Percentiles rank a stretch among this genome's conserved stretches.
phyloP scores from a whole-genome alignment of 1,140 invertebrate species.

The Ptiloglossa arizonensis region DNA sequence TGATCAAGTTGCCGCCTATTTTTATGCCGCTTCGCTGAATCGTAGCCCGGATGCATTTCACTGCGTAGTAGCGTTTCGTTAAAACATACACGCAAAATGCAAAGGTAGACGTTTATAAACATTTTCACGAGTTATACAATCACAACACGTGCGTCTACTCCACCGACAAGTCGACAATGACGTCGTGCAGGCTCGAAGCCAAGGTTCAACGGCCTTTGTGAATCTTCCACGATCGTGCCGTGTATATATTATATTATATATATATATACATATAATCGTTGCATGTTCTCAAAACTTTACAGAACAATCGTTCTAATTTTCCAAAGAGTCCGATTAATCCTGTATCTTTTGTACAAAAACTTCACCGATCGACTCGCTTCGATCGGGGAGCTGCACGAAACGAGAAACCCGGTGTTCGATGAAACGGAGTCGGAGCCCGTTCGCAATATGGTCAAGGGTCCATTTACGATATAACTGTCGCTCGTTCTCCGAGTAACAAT shows the following conservation, averaged over 20 bases:
- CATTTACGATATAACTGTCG: too few species aligned
- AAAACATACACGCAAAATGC: slow-evolving; percentile 12
- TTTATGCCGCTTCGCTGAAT: not conserved
- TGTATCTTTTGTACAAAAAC: slow-evolving; percentile 32
- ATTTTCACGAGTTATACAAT: slow-evolving; percentile 42
- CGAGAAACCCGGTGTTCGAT: not conserved
- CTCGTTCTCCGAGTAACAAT: too few species aligned
- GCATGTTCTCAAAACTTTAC: slow-evolving; percentile 26
- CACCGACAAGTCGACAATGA: slow-evolving; percentile 65
- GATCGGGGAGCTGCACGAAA: slow-evolving; percentile 28
- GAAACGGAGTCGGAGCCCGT: not conserved
- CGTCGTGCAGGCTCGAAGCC: slow-evolving; percentile 1
- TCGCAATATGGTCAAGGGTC: too few species aligned
- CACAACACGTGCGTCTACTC: slow-evolving; percentile 67
- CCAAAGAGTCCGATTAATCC: not conserved
- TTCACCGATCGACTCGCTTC: slow-evolving; percentile 1
- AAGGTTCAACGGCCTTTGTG: slow-evolving; percentile 14
- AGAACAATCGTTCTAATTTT: not conserved
- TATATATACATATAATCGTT: slow-evolving; percentile 22
- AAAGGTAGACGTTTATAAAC: slow-evolving; percentile 14
- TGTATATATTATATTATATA: not conserved
- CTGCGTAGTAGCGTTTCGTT: not conserved
- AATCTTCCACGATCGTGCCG: slow-evolving; percentile 23
- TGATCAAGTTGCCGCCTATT: not conserved
- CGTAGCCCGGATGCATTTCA: not conserved